Evolutionary conservation across 2,888 invertebrate genomes (phyloP), one percentile per base, ranked within the genome.

Genomic region (Terebella lapidaria): DNA sequence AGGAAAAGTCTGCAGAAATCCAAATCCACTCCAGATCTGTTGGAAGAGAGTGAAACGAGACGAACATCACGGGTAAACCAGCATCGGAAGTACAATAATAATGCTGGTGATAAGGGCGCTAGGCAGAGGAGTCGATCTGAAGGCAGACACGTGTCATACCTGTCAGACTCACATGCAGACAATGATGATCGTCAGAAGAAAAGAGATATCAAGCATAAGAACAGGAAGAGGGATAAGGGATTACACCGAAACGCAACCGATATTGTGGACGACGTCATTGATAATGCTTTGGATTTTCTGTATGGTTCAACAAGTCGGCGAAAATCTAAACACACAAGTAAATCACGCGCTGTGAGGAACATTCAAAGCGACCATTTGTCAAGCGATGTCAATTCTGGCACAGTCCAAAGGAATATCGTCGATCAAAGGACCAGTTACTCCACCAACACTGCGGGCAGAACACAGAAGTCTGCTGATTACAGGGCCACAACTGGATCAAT

Each of bases 251-350:
- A 58, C 18, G 61, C 61, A 1, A 29, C 29, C 15, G 28, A 54
- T 20, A 54, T 61, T 15, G 61, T 61, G 5, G 61, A 61, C 28
- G 58, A 54, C 20, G 58, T 27, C 15, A 58, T 61, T 42, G 47
- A 30, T n/a, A 45, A 22, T 4, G 61, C 61, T 1, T 26, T 61
- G 4, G 20, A 15, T 4, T 55, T 35, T 22, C 5, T 20, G 2
- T 55, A 35, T 24, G 49, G 51, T 30, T 49, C 49, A n/a, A 35
- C 42, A n/a, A n/a, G 10, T n/a, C 10, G n/a, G 42, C n/a, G 10
- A 10, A 35, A n/a, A n/a, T 15, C 10, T 35, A 10, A n/a, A 35
- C 42, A 35, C 42, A 15, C 42, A n/a, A 35, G 10, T 35, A 10
- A n/a, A n/a, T 15, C 42, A n/a, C 10, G 10, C 10, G n/a, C 42